phyloP scores from a whole-genome alignment of 2,888 invertebrate genomes.

The Tenodera sinensis region DNA sequence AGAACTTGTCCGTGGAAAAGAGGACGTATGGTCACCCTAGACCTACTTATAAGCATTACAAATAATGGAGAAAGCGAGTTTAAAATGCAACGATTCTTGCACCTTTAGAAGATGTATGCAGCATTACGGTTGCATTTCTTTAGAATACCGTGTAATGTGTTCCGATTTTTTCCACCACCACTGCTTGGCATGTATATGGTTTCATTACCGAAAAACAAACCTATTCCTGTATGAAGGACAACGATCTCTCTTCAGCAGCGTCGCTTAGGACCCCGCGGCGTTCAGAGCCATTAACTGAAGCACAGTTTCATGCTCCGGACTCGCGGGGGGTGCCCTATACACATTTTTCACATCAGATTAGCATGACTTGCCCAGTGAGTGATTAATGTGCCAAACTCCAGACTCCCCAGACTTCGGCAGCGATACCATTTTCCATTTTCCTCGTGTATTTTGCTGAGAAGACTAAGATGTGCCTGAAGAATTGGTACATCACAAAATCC shows the following conservation, averaged over 20 bases:
- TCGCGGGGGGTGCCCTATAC: background rate
- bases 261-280: background rate
- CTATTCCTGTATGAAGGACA: background rate
- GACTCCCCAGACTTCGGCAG: background rate
- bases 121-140: background rate
- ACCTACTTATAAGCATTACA: too few relatives aligned
- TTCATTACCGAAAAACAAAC: background rate
- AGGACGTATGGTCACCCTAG: too few relatives aligned
- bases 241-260: background rate
- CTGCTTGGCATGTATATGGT: background rate
- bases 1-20: too few relatives aligned
- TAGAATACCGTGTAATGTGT: background rate
- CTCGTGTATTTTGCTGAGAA: background rate
- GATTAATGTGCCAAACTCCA: background rate
- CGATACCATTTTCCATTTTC: background rate
- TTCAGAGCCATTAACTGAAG: background rate
- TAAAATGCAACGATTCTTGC: too few relatives aligned
- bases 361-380: background rate
- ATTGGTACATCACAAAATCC: too few relatives aligned
- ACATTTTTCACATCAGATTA: background rate
- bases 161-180: background rate
- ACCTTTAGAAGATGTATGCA: too few relatives aligned
- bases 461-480: too few relatives aligned
- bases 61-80: too few relatives aligned
- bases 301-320: conserved; percentile 2